Base-by-base conservation (phyloP, 2,113 vertebrate genomes). In the Corythornis madagascariensis region DNA sequence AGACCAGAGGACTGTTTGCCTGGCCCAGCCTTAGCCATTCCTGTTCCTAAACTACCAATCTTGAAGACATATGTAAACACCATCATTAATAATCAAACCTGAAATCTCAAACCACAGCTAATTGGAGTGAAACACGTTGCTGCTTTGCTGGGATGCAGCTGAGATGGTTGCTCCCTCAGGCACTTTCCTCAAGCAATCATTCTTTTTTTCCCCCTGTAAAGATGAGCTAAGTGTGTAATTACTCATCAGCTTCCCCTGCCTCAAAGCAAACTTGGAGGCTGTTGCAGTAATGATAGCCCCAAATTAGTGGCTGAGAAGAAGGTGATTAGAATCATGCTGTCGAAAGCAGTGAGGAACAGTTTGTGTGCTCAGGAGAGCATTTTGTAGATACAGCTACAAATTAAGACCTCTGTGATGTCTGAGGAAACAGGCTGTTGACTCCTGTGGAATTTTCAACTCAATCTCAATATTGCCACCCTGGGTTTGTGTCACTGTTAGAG, bases 381-480 rank as follows among this genome's bases (percentile, higher is more conserved):
- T 80, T 53, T 72, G 64, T 42, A 76, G 43, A 43, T 76, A 45
- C n/a, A 28, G 74, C 53, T 67, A 61, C 42, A n/a, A 75, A 63
- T 66, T 40, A 45, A 53, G 69, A 52, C 33, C 66, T 73, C 48
- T 63, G 60, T 16, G 40, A 57, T 71, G 25, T 56, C 18, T 52
- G 66, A 77, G 48, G 38, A 67, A 67, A 64, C 22, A 60, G 43
- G 50, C 47, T 86, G n/a, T 48, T 33, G 60, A 18, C 50, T 89
- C 42, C 21, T 2, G 0, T 0, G 1, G 47, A 65, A 60, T 38
- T 10, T 38, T 38, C 38, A 13, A 26, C 13, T 86, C 31, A 6
- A 6, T 48, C 50, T 33, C 85, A 45, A 4, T 40, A 64, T 73
- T 69, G 29, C 40, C 57, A 17, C 31, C 11, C 15, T 56, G 43